Evolutionary conservation across 2,888 invertebrate genomes (phyloP).

Genomic region (Nomada fabriciana): DNA sequence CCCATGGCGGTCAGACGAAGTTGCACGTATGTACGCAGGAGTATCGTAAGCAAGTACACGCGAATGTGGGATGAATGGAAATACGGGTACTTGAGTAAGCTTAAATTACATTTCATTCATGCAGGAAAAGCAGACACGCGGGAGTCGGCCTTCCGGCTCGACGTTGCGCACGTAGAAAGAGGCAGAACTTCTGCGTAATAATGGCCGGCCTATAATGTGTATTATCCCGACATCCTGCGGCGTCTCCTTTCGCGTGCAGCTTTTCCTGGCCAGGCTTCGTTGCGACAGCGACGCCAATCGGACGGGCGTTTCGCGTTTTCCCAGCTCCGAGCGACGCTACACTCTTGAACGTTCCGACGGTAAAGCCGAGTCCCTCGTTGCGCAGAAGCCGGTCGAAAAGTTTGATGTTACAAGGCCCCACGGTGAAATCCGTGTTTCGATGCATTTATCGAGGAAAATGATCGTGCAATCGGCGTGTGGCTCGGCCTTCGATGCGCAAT

Average conservation of each 20-base stretch:
- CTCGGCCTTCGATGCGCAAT: constrained; percentile 3
- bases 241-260: constrained; percentile 70
- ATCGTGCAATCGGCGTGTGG: neutral
- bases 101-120: constrained; percentile 81
- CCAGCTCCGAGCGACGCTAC: constrained; percentile 4
- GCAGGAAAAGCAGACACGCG: constrained; percentile 80
- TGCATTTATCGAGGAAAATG: neutral
- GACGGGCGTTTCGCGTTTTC: constrained; percentile 45
- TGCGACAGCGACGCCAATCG: constrained; percentile 64
- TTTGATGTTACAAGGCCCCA: neutral
- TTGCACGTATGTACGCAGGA: constrained; percentile 25
- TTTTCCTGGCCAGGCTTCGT: constrained; percentile 56
- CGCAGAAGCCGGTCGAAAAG: constrained; percentile 26
- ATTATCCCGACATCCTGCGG: constrained; percentile 79
- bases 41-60: constrained; percentile 44
- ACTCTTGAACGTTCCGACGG: neutral
- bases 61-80: constrained; percentile 78
- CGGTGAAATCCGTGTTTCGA: constrained; percentile 12
- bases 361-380: constrained; percentile 2
- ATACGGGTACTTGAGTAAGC: constrained; percentile 77
- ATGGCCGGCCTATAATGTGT: constrained; percentile 75
- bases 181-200: constrained; percentile 65
- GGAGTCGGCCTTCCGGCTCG: constrained; percentile 71
- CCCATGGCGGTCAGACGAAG: constrained; percentile 25
- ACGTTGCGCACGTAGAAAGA: constrained; percentile 62